Conservation (phyloP, 2,797 vertebrate genomes). For the Urosaurus nigricauda region DNA sequence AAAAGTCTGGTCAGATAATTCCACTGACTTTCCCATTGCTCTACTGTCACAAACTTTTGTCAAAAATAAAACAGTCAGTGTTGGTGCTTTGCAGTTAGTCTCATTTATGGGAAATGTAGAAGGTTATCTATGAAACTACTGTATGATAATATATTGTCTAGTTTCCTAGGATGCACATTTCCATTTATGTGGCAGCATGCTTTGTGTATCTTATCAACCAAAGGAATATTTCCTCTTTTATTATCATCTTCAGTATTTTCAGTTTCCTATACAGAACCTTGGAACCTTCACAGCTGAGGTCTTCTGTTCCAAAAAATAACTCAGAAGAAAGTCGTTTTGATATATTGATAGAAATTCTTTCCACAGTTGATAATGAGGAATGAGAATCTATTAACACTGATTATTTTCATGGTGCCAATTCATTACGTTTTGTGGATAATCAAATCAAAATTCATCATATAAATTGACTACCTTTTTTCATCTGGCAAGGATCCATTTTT, state of each 20-base stretch:
- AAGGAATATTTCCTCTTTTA: constrained; percentile 23
- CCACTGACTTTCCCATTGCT: background rate
- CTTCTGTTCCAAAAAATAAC: constrained; percentile 35
- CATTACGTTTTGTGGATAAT: constrained; percentile 70
- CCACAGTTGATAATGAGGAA: constrained; percentile 67
- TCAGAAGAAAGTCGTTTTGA: constrained; percentile 46
- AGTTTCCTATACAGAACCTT: background rate
- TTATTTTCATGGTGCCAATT: constrained; percentile 61
- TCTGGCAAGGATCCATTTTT: constrained; percentile 67
- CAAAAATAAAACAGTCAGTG: fast-evolving
- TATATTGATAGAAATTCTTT: constrained; percentile 58
- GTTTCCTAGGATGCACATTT: constrained; percentile 33
- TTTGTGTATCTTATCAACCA: constrained; percentile 35
- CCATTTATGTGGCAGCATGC: constrained; percentile 20
- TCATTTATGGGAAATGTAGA: background rate
- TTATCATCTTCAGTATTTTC: constrained; percentile 40
- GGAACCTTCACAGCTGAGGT: constrained; percentile 26
- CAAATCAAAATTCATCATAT: constrained; percentile 73
- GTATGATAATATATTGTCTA: background rate
- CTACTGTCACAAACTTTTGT: background rate
- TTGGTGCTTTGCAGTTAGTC: background rate
- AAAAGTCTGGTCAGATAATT: background rate
- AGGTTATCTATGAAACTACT: constrained; percentile 15
- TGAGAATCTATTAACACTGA: constrained; percentile 66
- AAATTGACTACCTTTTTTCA: constrained; percentile 66